Percentiles rank a stretch among this genome's conserved stretches.
phyloP scores from a whole-genome alignment of 2,888 invertebrate genomes.

The Cantharis lateralis region DNA sequence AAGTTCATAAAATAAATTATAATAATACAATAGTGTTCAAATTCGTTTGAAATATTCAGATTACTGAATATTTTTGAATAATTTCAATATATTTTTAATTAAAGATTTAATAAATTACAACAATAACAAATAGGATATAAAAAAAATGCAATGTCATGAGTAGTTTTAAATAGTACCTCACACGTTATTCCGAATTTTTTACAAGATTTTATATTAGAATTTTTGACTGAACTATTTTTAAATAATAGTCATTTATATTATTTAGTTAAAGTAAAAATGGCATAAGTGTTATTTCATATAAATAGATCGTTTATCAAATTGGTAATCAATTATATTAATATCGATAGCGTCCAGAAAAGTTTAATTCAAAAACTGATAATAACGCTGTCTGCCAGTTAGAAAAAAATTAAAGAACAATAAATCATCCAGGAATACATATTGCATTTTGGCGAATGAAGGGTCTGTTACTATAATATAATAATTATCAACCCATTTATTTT shows the following conservation, averaged over 20 bases:
- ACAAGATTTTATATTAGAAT: too few relatives aligned
- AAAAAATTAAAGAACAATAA: conserved; percentile 32
- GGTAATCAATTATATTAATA: conserved; percentile 24
- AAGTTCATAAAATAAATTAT: too few relatives aligned
- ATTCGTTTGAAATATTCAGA: too few relatives aligned
- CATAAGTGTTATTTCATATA: neutral
- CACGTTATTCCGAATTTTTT: too few relatives aligned
- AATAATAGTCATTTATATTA: neutral
- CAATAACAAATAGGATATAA: too few relatives aligned
- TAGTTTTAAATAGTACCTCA: too few relatives aligned
- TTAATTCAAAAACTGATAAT: conserved; percentile 13
- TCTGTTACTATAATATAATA: conserved; percentile 36
- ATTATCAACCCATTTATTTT: conserved; percentile 41
- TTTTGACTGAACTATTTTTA: neutral
- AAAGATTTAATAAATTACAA: too few relatives aligned
- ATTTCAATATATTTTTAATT: too few relatives aligned
- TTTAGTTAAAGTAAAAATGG: neutral
- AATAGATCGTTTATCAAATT: conserved; percentile 21
- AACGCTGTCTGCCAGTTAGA: conserved; percentile 6
- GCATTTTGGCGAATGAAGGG: conserved; percentile 40
- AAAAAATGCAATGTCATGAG: too few relatives aligned
- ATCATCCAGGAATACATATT: conserved; percentile 39
- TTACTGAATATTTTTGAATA: too few relatives aligned
- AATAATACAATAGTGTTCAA: too few relatives aligned
- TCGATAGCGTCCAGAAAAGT: conserved; percentile 6